These are phyloP conservation scores for Vanessa tameamea DNA, from an alignment of 1,140 invertebrate genomes.

Conservation along the genomic window DNA sequence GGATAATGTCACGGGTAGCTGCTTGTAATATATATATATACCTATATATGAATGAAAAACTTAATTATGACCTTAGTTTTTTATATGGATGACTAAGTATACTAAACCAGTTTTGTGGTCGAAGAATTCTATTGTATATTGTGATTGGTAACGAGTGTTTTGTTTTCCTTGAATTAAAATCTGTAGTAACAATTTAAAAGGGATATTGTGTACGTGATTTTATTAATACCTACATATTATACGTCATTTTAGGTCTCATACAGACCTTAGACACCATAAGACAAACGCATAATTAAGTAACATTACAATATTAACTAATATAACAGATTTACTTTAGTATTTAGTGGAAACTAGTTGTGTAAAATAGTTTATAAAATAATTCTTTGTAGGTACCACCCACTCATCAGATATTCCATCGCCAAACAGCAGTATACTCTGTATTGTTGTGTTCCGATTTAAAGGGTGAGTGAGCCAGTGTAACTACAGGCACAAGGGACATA, in stretches of 20 bases:
- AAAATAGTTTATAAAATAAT: too few species aligned
- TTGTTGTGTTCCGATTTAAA: too few species aligned
- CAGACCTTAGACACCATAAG: not conserved
- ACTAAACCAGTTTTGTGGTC: constrained; percentile 45
- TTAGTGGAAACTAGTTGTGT: too few species aligned
- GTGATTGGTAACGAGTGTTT: constrained; percentile 17
- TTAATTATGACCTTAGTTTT: constrained; percentile 43
- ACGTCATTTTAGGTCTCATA: not conserved
- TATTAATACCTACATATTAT: constrained; percentile 4
- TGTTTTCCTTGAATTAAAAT: constrained; percentile 40
- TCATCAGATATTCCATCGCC: too few species aligned
- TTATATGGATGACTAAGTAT: constrained; percentile 30
- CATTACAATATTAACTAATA: too few species aligned
- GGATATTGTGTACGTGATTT: constrained; percentile 5
- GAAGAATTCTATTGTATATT: constrained; percentile 39
- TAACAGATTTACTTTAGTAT: too few species aligned
- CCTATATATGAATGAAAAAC: constrained; percentile 18
- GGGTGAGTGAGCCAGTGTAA: too few species aligned
- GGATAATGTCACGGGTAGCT: too few species aligned
- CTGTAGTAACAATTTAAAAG: constrained; percentile 1
- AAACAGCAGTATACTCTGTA: too few species aligned
- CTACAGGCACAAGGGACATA: too few species aligned
- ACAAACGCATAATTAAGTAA: not conserved
- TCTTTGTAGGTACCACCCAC: too few species aligned
- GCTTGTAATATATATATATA: too few species aligned